Percentiles rank a stretch among this genome's conserved stretches.
These are phyloP conservation scores for Paralichthys olivaceus DNA, from an alignment of 2,113 vertebrate species.

Conservation along the genomic window DNA sequence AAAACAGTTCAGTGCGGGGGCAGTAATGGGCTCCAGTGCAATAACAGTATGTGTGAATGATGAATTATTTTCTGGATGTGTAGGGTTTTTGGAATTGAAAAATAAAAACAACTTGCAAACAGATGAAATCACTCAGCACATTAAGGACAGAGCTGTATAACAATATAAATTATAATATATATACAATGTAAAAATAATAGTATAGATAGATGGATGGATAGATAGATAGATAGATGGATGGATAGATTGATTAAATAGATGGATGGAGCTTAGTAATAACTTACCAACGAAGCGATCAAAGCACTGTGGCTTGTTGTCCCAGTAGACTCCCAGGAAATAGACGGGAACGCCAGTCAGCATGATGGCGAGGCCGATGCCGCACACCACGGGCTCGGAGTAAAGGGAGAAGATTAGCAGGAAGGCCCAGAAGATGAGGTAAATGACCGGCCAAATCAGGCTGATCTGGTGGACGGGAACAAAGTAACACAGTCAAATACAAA, in stretches of 20 bases:
- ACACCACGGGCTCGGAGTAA: conserved; percentile 92
- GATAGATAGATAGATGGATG: too few relatives aligned
- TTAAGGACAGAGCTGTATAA: too few relatives aligned
- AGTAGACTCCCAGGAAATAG: conserved; percentile 92
- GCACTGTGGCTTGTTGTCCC: conserved; percentile 90
- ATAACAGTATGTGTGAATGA: too few relatives aligned
- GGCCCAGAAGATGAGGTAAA: conserved; percentile 94
- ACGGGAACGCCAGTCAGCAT: conserved; percentile 93
- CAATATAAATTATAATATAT: too few relatives aligned
- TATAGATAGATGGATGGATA: too few relatives aligned
- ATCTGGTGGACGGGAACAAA: conserved; percentile 78
- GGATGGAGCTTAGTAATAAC: conserved; percentile 40
- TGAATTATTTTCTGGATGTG: too few relatives aligned
- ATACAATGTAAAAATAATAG: too few relatives aligned
- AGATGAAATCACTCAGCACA: too few relatives aligned
- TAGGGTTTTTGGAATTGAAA: too few relatives aligned
- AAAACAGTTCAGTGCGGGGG: neutral
- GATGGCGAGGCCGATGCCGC: conserved; percentile 91
- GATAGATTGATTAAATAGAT: too few relatives aligned
- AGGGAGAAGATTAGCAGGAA: conserved; percentile 92
- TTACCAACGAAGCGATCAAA: conserved; percentile 86
- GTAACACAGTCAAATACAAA: neutral
- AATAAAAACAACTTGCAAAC: too few relatives aligned
- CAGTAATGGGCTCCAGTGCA: too few relatives aligned
- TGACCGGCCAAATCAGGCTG: conserved; percentile 88